phyloP scores from a whole-genome alignment of 1,140 invertebrate species.

The Drosophila busckii region DNA sequence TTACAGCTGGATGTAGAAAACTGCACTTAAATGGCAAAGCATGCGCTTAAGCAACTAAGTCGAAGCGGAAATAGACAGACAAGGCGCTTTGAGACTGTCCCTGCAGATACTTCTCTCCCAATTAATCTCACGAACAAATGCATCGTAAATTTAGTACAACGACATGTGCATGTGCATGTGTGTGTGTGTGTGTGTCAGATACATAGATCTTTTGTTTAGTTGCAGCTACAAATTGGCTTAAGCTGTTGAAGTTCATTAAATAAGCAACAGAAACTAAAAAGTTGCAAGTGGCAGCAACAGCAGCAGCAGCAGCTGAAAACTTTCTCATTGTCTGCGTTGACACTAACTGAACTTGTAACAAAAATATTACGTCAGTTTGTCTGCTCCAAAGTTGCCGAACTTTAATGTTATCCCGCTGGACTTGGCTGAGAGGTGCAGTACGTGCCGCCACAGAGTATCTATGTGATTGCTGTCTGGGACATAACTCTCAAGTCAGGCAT shows the following conservation, averaged over 20 bases:
- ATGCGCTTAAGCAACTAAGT: constrained; percentile 34
- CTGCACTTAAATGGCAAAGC: constrained; percentile 32
- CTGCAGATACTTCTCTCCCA: too few species aligned
- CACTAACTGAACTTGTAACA: constrained; percentile 55
- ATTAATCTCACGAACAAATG: too few species aligned
- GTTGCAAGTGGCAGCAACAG: constrained; percentile 46
- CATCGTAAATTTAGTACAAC: too few species aligned
- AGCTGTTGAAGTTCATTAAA: constrained; percentile 60
- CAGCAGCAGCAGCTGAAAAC: constrained; percentile 8
- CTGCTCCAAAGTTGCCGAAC: constrained; percentile 31
- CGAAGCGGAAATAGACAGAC: constrained; percentile 37
- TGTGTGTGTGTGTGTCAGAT: too few species aligned
- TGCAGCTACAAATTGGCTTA: constrained; percentile 50
- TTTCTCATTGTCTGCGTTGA: constrained; percentile 25
- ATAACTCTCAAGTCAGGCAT: constrained; percentile 26
- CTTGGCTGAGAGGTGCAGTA: constrained; percentile 11
- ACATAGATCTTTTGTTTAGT: constrained; percentile 10
- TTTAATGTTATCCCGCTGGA: neutral
- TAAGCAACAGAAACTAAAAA: constrained; percentile 62
- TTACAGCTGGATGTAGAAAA: constrained; percentile 40
- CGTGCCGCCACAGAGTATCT: constrained; percentile 17
- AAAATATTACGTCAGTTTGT: constrained; percentile 56
- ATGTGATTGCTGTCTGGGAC: constrained; percentile 6
- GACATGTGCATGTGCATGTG: too few species aligned
- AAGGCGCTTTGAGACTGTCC: constrained; percentile 26